Conservation (phyloP, 2,888 invertebrate species). For the Thelaira solivaga region DNA sequence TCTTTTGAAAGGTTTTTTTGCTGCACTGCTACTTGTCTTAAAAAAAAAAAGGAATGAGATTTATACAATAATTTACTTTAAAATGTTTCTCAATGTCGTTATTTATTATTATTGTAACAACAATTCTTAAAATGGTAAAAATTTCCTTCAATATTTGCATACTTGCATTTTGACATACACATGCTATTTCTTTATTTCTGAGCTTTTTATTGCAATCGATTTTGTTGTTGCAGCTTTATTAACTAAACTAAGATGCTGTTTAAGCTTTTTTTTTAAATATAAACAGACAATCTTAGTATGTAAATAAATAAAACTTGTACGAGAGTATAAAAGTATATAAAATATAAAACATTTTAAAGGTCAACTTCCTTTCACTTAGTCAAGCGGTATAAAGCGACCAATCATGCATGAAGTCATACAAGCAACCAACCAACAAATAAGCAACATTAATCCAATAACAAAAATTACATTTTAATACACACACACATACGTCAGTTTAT, state of each 20-base stretch:
- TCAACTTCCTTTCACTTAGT: slow-evolving; percentile 62
- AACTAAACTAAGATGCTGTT: neutral
- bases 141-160: too few species aligned
- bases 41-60: too few species aligned
- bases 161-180: neutral
- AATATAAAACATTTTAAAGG: slow-evolving; percentile 52
- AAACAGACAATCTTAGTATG: neutral
- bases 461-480: too few species aligned
- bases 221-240: neutral
- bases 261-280: neutral
- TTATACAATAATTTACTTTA: too few species aligned
- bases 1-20: too few species aligned
- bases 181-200: neutral
- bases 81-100: too few species aligned
- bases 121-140: too few species aligned
- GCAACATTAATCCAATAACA: slow-evolving; percentile 11
- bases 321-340: neutral
- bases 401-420: slow-evolving; percentile 48
- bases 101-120: too few species aligned
- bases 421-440: slow-evolving; percentile 31
- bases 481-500: neutral
- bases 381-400: slow-evolving; percentile 30
- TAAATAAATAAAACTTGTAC: slow-evolving; percentile 7
- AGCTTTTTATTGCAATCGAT: too few species aligned
- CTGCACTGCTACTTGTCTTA: too few species aligned